Evolutionary conservation across 2,113 vertebrate species (phyloP).

Genomic region (Grallaria varia): DNA sequence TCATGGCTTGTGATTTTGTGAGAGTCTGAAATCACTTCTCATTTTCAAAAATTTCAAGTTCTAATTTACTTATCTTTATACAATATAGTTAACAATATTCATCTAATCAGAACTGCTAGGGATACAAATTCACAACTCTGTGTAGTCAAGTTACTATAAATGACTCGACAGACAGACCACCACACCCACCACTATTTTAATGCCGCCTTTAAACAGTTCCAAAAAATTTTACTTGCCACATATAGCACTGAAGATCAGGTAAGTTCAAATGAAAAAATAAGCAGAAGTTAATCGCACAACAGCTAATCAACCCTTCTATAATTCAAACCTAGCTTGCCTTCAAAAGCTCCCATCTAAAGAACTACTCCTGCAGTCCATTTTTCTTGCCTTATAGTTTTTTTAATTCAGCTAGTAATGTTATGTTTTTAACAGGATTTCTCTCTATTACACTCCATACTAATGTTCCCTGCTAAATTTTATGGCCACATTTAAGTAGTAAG

Average conservation of each 20-base stretch:
- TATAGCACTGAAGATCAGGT: neutral
- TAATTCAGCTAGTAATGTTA: neutral
- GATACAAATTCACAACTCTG: neutral
- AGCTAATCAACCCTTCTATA: neutral
- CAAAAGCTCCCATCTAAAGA: neutral
- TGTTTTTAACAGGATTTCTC: neutral
- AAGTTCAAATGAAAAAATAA: neutral
- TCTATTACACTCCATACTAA: neutral
- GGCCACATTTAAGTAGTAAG: neutral
- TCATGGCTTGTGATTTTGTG: neutral
- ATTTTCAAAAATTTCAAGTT: neutral
- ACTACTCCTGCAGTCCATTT: neutral
- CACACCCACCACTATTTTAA: neutral
- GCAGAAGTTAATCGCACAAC: neutral
- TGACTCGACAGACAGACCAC: neutral
- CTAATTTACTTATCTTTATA: neutral
- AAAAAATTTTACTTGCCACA: neutral
- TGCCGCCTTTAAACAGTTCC: neutral
- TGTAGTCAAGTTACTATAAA: neutral
- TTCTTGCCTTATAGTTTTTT: neutral
- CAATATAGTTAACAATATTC: neutral
- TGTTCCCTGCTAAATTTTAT: neutral
- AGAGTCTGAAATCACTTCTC: neutral
- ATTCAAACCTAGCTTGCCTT: neutral
- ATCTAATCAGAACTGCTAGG: neutral